Evolutionary conservation across 2,113 vertebrate species (phyloP).

Genomic region (Melanotaenia duboulayi): DNA sequence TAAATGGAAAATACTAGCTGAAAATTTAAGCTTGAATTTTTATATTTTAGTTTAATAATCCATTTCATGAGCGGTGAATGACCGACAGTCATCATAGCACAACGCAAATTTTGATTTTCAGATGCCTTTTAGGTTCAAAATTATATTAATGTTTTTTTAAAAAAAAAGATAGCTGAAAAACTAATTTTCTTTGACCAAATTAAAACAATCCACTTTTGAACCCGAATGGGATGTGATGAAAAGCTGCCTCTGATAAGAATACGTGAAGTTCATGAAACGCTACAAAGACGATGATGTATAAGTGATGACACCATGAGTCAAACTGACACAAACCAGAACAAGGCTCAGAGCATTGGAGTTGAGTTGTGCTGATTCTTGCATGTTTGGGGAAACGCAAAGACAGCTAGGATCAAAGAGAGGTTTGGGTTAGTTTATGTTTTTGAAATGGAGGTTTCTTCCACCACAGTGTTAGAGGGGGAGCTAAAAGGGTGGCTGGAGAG

Average conservation of each 20-base stretch:
- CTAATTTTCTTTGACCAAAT: constrained; percentile 1
- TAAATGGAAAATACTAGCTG: background rate
- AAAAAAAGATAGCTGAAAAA: background rate
- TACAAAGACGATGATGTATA: constrained; percentile 44
- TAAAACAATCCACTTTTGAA: constrained; percentile 8
- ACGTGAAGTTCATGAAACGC: constrained; percentile 33
- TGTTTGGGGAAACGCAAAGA: constrained; percentile 58
- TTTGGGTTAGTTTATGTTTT: constrained; percentile 51
- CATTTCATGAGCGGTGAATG: background rate
- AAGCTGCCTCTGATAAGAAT: constrained; percentile 8
- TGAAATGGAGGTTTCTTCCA: constrained; percentile 54
- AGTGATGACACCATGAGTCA: constrained; percentile 52
- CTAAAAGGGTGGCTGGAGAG: constrained; percentile 49
- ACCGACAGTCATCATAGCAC: background rate
- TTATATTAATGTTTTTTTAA: background rate
- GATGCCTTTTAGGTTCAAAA: too few species aligned
- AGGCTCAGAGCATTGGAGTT: constrained; percentile 36
- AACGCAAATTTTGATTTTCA: background rate
- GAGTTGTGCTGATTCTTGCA: constrained; percentile 59
- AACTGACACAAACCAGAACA: constrained; percentile 57
- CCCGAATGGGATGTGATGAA: constrained; percentile 15
- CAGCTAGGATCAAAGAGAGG: constrained; percentile 59
- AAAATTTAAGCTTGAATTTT: background rate
- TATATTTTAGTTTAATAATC: background rate
- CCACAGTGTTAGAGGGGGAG: constrained; percentile 23